These are phyloP conservation scores for Salvator merianae DNA, from an alignment of 2,113 vertebrate species.

Conservation along the genomic window DNA sequence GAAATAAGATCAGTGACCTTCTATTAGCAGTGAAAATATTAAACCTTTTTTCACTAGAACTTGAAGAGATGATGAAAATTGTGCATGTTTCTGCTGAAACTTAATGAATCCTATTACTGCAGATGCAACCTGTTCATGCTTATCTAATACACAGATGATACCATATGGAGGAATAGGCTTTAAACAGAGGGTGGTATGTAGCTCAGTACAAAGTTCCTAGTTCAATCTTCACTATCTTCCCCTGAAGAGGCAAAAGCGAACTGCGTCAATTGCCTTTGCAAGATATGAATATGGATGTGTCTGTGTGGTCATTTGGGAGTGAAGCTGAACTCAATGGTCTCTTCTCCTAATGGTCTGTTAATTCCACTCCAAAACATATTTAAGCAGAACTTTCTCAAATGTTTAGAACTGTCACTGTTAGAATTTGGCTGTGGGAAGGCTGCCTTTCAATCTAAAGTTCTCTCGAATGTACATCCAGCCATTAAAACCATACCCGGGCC, in stretches of 20 bases:
- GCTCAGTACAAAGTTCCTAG: no score
- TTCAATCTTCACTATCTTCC: no score
- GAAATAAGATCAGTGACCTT: constrained; percentile 42
- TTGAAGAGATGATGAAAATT: not conserved
- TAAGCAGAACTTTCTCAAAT: not conserved
- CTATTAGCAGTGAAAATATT: not conserved
- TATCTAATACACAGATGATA: not conserved
- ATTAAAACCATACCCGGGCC: no score
- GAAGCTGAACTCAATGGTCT: no score
- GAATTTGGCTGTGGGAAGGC: no score
- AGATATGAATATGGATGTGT: no score
- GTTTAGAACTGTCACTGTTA: not conserved
- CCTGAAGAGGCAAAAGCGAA: no score
- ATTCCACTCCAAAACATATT: no score
- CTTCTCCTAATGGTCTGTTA: no score
- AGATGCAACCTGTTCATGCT: not conserved
- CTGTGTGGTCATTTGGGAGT: no score
- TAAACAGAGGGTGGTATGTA: not conserved
- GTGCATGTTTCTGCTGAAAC: not conserved
- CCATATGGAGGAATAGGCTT: not conserved
- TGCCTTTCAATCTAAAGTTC: not conserved
- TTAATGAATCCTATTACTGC: not conserved
- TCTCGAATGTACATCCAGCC: not conserved
- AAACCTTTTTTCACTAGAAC: constrained; percentile 1
- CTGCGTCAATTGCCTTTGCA: no score